These are phyloP conservation scores for Schizopygopsis pylzovi DNA, from an alignment of 2,797 vertebrate genomes.

Conservation along the genomic window DNA sequence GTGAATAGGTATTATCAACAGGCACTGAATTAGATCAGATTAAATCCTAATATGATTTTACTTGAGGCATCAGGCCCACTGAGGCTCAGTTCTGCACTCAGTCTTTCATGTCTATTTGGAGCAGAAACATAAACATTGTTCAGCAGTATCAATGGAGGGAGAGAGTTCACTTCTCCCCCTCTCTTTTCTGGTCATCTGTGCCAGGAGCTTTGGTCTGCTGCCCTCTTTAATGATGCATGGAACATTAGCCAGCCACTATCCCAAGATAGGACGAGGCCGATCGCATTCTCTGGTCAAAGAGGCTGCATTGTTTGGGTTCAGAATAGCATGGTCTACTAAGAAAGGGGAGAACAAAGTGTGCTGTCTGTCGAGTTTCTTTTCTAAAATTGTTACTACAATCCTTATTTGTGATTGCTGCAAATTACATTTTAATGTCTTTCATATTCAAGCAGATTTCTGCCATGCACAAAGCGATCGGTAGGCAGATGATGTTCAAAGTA, in stretches of 20 bases:
- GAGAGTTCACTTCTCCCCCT: constrained; percentile 22
- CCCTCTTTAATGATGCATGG: constrained; percentile 54
- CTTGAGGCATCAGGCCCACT: constrained; percentile 16
- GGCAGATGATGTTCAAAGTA: background rate
- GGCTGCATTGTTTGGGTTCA: constrained; percentile 45
- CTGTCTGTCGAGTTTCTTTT: constrained; percentile 30
- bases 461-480: background rate
- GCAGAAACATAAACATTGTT: constrained; percentile 45
- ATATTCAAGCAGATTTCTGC: background rate
- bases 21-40: constrained; percentile 36
- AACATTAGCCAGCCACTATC: constrained; percentile 51
- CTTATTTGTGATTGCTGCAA: constrained; percentile 2
- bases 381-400: constrained; percentile 8
- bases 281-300: constrained; percentile 44
- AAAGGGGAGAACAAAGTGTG: constrained; percentile 39
- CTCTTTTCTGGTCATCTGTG: constrained; percentile 42
- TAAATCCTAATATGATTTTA: constrained; percentile 42
- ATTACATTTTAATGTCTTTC: constrained; percentile 8
- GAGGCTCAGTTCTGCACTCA: constrained; percentile 8
- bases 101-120: constrained; percentile 36
- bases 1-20: constrained; percentile 25
- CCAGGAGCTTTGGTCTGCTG: constrained; percentile 49
- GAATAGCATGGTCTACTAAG: constrained; percentile 46
- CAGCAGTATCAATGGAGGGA: background rate
- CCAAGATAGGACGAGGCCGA: constrained; percentile 42